Evolutionary conservation across 2,888 invertebrate species (phyloP).

Genomic region (Trissoscelio sp.): DNA sequence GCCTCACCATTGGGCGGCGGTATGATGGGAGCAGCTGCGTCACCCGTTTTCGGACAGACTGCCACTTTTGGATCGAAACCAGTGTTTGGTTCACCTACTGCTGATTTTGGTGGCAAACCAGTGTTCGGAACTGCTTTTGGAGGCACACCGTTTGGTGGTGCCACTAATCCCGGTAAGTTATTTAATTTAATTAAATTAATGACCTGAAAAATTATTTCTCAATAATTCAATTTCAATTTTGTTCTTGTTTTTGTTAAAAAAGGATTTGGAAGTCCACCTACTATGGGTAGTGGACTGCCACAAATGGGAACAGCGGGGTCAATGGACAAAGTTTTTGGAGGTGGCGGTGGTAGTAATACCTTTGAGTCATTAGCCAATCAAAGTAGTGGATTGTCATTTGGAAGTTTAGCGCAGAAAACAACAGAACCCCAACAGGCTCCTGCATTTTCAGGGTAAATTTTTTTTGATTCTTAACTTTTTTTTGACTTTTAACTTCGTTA

Average conservation of each 20-base stretch:
- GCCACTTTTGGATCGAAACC: conserved; percentile 78
- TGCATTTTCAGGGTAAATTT: conserved; percentile 78
- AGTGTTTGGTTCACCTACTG: conserved; percentile 75
- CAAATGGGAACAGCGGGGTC: conserved; percentile 73
- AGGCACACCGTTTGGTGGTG: conserved; percentile 73
- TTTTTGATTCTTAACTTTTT: no score
- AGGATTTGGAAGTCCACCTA: conserved; percentile 78
- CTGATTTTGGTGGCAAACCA: conserved; percentile 76
- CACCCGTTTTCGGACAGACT: conserved; percentile 76
- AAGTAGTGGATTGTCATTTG: conserved; percentile 78
- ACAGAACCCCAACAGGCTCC: conserved; percentile 77
- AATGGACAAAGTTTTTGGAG: conserved; percentile 79
- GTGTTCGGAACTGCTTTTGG: conserved; percentile 76
- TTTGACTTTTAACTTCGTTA: no score
- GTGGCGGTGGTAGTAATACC: conserved; percentile 74
- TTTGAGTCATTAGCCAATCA: conserved; percentile 80
- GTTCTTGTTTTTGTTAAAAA: neutral
- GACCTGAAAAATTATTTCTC: no score
- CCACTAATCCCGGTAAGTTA: conserved; percentile 72
- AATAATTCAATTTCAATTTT: no score
- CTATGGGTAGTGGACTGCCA: conserved; percentile 74
- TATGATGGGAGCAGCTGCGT: conserved; percentile 47
- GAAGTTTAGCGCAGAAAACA: conserved; percentile 76
- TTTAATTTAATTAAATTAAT: no score
- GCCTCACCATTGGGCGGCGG: conserved; percentile 60